Base-by-base conservation (phyloP, 2,888 invertebrate species). In the Thereva nobilitata region DNA sequence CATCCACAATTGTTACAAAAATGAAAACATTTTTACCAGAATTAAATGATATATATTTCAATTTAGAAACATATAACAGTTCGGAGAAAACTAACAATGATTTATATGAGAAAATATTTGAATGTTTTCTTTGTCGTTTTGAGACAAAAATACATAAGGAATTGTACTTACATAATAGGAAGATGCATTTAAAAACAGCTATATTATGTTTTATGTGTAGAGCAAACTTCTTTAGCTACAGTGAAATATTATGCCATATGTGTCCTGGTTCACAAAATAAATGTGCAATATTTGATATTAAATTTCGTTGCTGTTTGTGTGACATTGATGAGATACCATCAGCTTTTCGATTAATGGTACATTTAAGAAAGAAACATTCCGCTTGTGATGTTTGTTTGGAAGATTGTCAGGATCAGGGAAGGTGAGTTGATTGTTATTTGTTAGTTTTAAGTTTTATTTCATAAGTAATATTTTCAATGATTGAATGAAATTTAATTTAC, bases 351-450 rank as follows among this genome's bases (percentile, higher is more conserved):
- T 81, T 93, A 66, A 93, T 94, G 92, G 93, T 93, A 45, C 94
- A 94, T 80, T 80, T 94, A 70, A 82, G 94, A 40, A 93, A 92
- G 78, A 86, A 87, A 70, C 94, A 94, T 79, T 89, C 90, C 77
- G 88, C 90, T 0, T 94, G 94, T 79, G 93, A 94, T 81, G 91
- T 93, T 23, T 94, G 94, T 76, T 82, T 94, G 72, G 93, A 93
- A 79, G 85, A 88, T 70, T 92, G 92, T 74, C 86, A 88, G 61
- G 90, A 88, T 76, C 93, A 93, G 76, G 71, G 68, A 61, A 76
- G 77, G 54, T 74, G 41, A 69, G 72, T 23, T 23, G 23, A 23
- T 23, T 23, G 1, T 23, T 23, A 2, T 23, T 23, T 23, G 23
- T 23, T 23, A 23, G 2, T 23, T 23, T 23, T 23, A 23, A 23